These are phyloP conservation scores for Pogonophryne albipinna DNA, from an alignment of 2,797 vertebrate species.

Conservation along the genomic window DNA sequence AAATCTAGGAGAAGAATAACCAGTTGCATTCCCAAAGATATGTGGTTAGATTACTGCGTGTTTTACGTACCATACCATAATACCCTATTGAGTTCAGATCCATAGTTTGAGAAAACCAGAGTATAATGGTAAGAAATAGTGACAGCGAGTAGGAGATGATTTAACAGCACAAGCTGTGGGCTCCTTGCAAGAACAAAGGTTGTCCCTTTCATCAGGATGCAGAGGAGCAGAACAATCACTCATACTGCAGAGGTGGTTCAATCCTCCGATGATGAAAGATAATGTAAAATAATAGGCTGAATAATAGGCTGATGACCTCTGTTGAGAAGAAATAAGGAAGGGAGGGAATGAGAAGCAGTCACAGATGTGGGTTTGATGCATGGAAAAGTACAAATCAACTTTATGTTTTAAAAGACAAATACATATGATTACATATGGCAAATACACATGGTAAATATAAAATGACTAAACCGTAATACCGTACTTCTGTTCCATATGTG, in stretches of 20 bases:
- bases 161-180: slow-evolving; percentile 35
- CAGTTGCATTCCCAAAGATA: not conserved
- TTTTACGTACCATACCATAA: not conserved
- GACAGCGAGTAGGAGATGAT: slow-evolving; percentile 34
- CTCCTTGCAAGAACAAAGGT: slow-evolving; percentile 57
- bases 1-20: not conserved
- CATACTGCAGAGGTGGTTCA: slow-evolving; percentile 31
- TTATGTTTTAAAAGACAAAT: slow-evolving; percentile 4
- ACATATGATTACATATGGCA: not conserved
- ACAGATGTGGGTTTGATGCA: slow-evolving; percentile 23
- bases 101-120: slow-evolving; percentile 14
- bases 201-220: slow-evolving; percentile 50
- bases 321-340: slow-evolving; percentile 32
- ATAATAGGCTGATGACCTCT: slow-evolving; percentile 62
- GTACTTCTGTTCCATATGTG: slow-evolving; percentile 1
- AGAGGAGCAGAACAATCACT: slow-evolving; percentile 61
- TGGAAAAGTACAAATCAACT: slow-evolving; percentile 15
- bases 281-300: slow-evolving; percentile 60
- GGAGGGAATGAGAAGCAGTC: slow-evolving; percentile 18
- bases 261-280: slow-evolving; percentile 65
- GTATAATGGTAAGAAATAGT: slow-evolving; percentile 33
- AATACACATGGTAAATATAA: not conserved
- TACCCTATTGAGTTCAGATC: not conserved
- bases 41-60: not conserved
- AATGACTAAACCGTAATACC: not conserved